phyloP scores from a whole-genome alignment of 2,113 vertebrate species.

The Sylvietta virens region DNA sequence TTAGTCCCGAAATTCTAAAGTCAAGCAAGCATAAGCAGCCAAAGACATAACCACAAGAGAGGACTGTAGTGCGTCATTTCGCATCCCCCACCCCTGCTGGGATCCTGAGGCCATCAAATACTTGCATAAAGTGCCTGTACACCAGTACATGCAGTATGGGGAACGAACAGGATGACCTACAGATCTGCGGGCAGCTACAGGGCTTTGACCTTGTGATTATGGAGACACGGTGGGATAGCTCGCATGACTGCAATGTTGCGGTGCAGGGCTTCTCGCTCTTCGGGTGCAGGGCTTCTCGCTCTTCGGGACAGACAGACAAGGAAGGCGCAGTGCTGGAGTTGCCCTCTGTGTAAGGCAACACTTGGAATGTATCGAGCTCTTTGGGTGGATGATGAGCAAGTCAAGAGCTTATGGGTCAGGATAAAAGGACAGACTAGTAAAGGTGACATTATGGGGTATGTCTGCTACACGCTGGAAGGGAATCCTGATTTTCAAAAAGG shows the following conservation, averaged over 20 bases:
- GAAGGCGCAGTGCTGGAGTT: fast-evolving
- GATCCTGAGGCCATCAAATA: background rate
- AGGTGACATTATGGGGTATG: too few relatives aligned
- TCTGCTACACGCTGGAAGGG: background rate
- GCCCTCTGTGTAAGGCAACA: background rate
- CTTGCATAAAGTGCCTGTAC: background rate
- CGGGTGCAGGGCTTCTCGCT: fast-evolving
- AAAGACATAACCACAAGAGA: background rate
- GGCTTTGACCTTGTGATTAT: background rate
- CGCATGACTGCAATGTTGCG: fast-evolving
- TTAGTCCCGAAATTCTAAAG: background rate
- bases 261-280: background rate
- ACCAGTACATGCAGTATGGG: background rate
- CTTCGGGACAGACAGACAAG: background rate
- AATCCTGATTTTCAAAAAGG: background rate
- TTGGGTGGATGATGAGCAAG: background rate
- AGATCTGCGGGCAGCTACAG: background rate
- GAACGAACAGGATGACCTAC: too few relatives aligned
- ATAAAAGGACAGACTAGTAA: background rate
- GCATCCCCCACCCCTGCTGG: background rate
- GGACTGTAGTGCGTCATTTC: fast-evolving
- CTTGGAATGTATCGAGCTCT: background rate
- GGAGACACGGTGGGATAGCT: background rate
- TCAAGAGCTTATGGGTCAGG: background rate
- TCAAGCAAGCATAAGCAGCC: background rate